A percentile compares a stretch with the other conserved stretches of the same genome.
These are phyloP conservation scores for Calephelis nemesis DNA, from an alignment of 1,140 invertebrate species.

Conservation along the genomic window DNA sequence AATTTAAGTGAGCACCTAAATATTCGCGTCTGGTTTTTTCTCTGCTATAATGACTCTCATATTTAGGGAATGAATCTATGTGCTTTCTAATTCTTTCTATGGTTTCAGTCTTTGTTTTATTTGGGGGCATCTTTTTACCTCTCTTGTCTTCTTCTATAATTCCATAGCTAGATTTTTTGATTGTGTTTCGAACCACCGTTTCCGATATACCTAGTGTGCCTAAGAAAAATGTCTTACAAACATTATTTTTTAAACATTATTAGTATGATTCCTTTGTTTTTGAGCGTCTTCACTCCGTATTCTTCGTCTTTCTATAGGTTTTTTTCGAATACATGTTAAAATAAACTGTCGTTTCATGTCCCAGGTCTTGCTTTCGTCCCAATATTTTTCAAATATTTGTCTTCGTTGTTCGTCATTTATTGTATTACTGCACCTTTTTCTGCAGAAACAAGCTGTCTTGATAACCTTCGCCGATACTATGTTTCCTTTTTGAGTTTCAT, in stretches of 20 bases:
- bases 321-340: neutral
- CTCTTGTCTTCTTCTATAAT: constrained; percentile 26
- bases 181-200: constrained; percentile 27
- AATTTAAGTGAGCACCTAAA: constrained; percentile 26
- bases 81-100: constrained; percentile 24
- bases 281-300: neutral
- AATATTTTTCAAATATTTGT: constrained; percentile 1
- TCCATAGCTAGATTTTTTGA: constrained; percentile 29
- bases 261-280: neutral
- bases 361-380: neutral
- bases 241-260: too few species aligned
- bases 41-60: constrained; percentile 13
- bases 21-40: constrained; percentile 27
- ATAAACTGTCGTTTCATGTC: constrained; percentile 1
- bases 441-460: neutral
- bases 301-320: neutral
- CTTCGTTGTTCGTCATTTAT: neutral
- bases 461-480: neutral
- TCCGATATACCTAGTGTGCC: constrained; percentile 28
- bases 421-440: neutral
- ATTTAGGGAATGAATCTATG: constrained; percentile 23
- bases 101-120: constrained; percentile 24
- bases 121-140: constrained; percentile 27
- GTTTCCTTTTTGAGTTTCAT: neutral
- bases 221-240: constrained; percentile 7